Evolutionary conservation across 2,888 invertebrate species (phyloP), one percentile per base, ranked within the genome.

Genomic region (Andrena dorsata): DNA sequence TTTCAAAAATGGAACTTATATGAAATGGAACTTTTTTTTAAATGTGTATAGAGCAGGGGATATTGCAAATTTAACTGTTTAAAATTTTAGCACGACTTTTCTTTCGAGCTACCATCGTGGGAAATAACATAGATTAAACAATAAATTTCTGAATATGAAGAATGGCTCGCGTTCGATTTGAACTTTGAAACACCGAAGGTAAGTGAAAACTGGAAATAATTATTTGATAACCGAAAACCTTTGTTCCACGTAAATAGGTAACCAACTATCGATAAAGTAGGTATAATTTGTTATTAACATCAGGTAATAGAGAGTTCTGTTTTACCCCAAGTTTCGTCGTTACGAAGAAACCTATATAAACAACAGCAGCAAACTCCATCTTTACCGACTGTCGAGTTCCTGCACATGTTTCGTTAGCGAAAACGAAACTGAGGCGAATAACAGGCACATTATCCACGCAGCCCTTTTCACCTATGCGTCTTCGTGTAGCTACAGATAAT

Each of bases 301-400:
- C 28, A 2, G 58, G 4, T 16, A 35, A 2, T 4, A 0, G 26
- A 16, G 16, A 16, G 5, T 10, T 8, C 32, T 61, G 5, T 10
- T 35, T 60, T 64, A 60, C 60, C 77, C 10, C 41, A 28, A 8
- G 10, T 4, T 2, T 16, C 13, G 16, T 8, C 16, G 2, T 32
- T 61, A 28, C 0, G 7, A 23, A 16, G n/a, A 20, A 20, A 7
- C 20, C 51, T 47, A 4, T 13, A 16, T 8, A 5, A 16, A 26
- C 8, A 20, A 8, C 30, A 8, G 10, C 23, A 5, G 1, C n/a
- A 16, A 10, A 61, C 23, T 35, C 7, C 32, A 7, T n/a, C 8
- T 26, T 71, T 82, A 75, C 8, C 82, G 56, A 71, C 49, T 0
- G 47, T 13, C 2, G 8, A 56, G 35, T 32, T 28, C 1, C n/a